These are phyloP conservation scores for Laticauda colubrina DNA, from an alignment of 2,113 vertebrate species.

Conservation along the genomic window DNA sequence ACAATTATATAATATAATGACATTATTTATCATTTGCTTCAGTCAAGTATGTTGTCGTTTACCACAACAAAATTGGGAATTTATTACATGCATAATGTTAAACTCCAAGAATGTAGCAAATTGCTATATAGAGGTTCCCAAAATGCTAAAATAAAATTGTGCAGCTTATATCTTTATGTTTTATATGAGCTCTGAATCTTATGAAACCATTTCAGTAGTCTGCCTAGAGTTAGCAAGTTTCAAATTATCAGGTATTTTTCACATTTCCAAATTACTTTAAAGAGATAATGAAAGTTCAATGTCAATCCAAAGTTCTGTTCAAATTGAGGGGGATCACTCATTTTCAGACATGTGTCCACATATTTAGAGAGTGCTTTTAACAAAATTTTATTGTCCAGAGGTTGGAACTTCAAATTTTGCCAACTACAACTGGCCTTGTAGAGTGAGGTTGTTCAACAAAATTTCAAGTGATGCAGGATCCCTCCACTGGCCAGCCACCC, in stretches of 20 bases:
- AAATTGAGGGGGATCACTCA: conserved; percentile 26
- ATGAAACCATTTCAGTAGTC: background rate
- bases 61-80: conserved; percentile 47
- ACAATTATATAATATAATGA: background rate
- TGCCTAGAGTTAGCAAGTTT: conserved; percentile 15
- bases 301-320: conserved; percentile 8
- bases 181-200: conserved; percentile 31
- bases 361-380: conserved; percentile 20
- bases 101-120: conserved; percentile 60
- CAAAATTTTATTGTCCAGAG: conserved; percentile 13
- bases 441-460: background rate
- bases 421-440: background rate
- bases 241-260: conserved; percentile 11
- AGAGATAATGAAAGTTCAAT: conserved; percentile 4
- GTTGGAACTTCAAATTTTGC: background rate
- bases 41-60: conserved; percentile 37
- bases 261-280: background rate
- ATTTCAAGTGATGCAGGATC: background rate
- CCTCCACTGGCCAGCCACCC: background rate
- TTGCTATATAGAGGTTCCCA: conserved; percentile 55
- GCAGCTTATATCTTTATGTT: conserved; percentile 11
- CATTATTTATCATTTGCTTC: conserved; percentile 1
- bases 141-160: conserved; percentile 41
- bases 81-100: conserved; percentile 53
- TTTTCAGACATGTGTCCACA: conserved; percentile 17